Evolutionary conservation across 2,113 vertebrate genomes (phyloP).

Genomic region (Istiophorus platypterus): DNA sequence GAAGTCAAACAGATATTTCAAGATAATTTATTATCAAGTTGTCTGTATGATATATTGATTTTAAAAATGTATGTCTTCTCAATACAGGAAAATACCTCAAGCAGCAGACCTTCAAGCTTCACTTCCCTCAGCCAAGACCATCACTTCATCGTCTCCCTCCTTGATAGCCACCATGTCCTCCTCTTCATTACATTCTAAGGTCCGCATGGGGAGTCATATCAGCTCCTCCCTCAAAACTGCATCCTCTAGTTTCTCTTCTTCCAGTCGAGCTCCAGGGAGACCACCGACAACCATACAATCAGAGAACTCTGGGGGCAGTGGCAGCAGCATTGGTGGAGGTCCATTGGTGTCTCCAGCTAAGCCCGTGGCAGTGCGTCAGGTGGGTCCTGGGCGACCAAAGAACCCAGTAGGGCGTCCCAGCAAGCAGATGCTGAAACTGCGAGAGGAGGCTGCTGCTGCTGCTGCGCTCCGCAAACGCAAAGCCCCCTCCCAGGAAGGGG

Average conservation of each 20-base stretch:
- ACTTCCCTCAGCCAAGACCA: conserved; percentile 64
- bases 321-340: conserved; percentile 22
- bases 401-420: conserved; percentile 88
- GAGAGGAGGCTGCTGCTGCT: conserved; percentile 75
- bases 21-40: too few relatives aligned
- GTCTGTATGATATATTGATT: background rate
- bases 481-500: conserved; percentile 80
- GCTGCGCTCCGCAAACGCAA: conserved; percentile 88
- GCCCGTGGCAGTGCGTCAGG: conserved; percentile 76
- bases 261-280: conserved; percentile 72
- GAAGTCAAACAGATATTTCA: too few relatives aligned
- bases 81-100: conserved; percentile 92
- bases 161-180: conserved; percentile 59
- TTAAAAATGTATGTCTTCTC: background rate
- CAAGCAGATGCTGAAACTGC: conserved; percentile 86
- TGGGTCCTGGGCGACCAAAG: conserved; percentile 80
- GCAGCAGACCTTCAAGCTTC: conserved; percentile 83
- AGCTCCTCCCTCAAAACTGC: conserved; percentile 70
- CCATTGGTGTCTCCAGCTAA: conserved; percentile 82
- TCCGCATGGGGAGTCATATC: conserved; percentile 82
- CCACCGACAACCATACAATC: conserved; percentile 50
- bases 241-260: conserved; percentile 71
- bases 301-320: conserved; percentile 77
- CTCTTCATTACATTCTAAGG: conserved; percentile 79
- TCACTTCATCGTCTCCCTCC: conserved; percentile 56